Percentiles rank a stretch among this genome's conserved stretches.
Evolutionary conservation across 1,140 invertebrate species (phyloP).

Genomic region (Drosophila lowei): DNA sequence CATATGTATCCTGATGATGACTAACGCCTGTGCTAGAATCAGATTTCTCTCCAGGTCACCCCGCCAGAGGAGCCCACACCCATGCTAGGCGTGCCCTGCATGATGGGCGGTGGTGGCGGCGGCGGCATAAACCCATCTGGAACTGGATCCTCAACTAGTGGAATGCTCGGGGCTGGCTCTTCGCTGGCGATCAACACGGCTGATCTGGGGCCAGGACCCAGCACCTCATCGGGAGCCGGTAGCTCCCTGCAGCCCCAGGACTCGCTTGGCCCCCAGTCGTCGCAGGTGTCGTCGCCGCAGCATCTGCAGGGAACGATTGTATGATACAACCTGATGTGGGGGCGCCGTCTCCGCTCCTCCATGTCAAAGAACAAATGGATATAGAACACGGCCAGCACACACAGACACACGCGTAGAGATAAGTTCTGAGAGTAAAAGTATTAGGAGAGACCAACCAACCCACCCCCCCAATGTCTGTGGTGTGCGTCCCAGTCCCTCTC

Average conservation of each 20-base stretch:
- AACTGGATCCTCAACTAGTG: conserved; percentile 65
- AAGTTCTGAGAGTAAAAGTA: conserved; percentile 58
- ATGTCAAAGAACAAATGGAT: conserved; percentile 83
- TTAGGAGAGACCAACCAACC: conserved; percentile 35
- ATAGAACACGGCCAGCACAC: conserved; percentile 78
- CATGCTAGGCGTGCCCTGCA: conserved; percentile 83
- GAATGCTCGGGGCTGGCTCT: conserved; percentile 56
- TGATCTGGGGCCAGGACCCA: conserved; percentile 61
- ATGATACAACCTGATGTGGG: conserved; percentile 96
- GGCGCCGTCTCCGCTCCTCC: conserved; percentile 86
- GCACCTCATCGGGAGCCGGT: conserved; percentile 57
- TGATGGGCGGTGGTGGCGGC: conserved; percentile 76
- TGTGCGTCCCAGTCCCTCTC: conserved; percentile 40
- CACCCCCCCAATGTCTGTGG: conserved; percentile 64
- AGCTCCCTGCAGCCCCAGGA: conserved; percentile 73
- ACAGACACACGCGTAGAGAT: conserved; percentile 70
- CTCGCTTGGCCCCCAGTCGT: conserved; percentile 56
- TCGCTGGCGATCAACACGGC: conserved; percentile 75
- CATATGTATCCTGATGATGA: no score
- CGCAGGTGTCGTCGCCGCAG: conserved; percentile 87
- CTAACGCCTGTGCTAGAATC: conserved; percentile 45
- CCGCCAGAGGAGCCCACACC: conserved; percentile 90
- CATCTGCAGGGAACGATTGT: conserved; percentile 94
- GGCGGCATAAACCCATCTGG: conserved; percentile 83
- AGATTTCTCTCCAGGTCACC: conserved; percentile 79